Conservation (phyloP, 1,140 invertebrate genomes). For the Eubasilissa regina region DNA sequence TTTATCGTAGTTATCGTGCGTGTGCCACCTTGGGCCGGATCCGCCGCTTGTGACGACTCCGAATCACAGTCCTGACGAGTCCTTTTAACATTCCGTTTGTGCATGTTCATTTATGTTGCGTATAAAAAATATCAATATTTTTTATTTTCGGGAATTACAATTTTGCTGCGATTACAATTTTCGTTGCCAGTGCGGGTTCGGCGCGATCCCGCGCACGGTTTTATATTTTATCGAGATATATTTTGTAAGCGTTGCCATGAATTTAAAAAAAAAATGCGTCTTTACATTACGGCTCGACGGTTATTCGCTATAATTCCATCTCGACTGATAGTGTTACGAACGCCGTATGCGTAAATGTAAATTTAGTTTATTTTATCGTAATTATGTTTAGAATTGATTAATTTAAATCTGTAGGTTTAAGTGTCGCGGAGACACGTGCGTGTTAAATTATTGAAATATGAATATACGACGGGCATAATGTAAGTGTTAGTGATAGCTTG, state of each 20-base stretch:
- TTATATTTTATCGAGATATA: slow-evolving; percentile 20
- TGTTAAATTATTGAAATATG: slow-evolving; percentile 29
- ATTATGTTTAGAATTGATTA: too few species aligned
- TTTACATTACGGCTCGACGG: slow-evolving; percentile 34
- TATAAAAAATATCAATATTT: background rate
- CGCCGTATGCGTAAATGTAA: too few species aligned
- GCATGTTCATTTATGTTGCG: background rate
- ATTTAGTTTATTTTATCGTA: too few species aligned
- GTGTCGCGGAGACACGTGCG: background rate
- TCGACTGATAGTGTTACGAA: slow-evolving; percentile 54
- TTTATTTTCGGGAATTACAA: background rate
- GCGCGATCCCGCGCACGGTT: background rate
- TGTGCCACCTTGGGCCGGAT: too few species aligned
- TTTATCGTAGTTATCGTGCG: background rate
- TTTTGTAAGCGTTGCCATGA: slow-evolving; percentile 32
- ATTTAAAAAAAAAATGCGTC: slow-evolving; percentile 41
- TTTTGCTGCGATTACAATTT: background rate
- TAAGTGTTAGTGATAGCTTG: slow-evolving; percentile 28
- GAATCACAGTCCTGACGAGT: background rate
- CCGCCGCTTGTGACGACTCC: background rate
- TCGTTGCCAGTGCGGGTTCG: background rate
- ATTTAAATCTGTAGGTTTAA: background rate
- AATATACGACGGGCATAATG: slow-evolving; percentile 9
- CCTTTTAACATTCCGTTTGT: slow-evolving; percentile 26
- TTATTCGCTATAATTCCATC: slow-evolving; percentile 42